phyloP scores from a whole-genome alignment of 2,888 invertebrate genomes.

The Acanthopleura granulata region DNA sequence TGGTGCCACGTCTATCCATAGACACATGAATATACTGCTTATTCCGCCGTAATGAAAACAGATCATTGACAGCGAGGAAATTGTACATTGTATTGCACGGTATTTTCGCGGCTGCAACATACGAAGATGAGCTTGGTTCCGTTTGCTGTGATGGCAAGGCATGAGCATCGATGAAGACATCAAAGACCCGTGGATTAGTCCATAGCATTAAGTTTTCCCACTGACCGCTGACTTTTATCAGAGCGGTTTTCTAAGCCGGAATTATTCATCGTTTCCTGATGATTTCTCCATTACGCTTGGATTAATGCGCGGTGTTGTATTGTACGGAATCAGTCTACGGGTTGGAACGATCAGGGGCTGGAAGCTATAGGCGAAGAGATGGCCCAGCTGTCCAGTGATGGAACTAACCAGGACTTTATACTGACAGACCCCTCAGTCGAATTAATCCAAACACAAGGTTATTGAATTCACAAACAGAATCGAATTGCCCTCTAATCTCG shows the following conservation, averaged over 20 bases:
- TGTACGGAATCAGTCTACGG: neutral
- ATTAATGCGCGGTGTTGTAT: neutral
- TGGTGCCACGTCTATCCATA: no score
- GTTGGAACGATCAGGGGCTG: neutral
- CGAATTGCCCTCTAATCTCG: neutral
- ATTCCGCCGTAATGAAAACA: no score
- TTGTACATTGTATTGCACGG: no score
- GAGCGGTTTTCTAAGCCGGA: neutral
- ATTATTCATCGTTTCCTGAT: neutral
- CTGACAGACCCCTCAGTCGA: neutral
- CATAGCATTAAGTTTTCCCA: no score
- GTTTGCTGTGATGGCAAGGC: no score
- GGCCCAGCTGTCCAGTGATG: neutral
- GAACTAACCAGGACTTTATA: neutral
- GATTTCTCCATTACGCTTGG: slow-evolving; percentile 1
- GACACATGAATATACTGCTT: no score
- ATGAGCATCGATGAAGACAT: no score
- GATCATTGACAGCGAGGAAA: no score
- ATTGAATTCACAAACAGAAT: slow-evolving; percentile 4
- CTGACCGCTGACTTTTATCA: no score
- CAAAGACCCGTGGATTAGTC: no score
- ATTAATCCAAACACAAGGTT: slow-evolving; percentile 12
- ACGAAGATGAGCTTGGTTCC: no score
- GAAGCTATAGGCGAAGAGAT: neutral
- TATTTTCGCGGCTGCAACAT: no score